A percentile compares a stretch with the other conserved stretches of the same genome.
phyloP scores from a whole-genome alignment of 1,140 invertebrate genomes.

The Brachionus koreanus region DNA sequence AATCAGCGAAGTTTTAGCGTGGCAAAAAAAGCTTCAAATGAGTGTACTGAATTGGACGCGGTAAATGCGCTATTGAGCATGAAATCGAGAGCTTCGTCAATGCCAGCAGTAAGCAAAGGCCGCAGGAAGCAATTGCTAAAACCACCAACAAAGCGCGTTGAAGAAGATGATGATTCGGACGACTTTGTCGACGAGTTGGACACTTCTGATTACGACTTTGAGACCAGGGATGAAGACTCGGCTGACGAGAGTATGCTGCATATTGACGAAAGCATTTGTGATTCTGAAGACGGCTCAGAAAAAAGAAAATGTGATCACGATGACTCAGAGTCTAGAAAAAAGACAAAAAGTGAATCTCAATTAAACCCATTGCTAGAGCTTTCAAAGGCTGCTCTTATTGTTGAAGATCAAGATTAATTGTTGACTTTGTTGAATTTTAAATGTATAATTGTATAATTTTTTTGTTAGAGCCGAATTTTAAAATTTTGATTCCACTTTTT shows the following conservation, averaged over 20 bases:
- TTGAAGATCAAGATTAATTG: constrained; percentile 25
- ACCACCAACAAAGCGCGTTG: not conserved
- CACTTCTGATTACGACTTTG: not conserved
- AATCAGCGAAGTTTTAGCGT: not conserved
- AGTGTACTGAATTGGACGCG: constrained; percentile 10
- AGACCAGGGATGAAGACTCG: not conserved
- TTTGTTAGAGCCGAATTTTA: constrained; percentile 5
- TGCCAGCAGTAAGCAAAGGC: not conserved
- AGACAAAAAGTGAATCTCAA: not conserved
- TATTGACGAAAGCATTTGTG: constrained; percentile 5
- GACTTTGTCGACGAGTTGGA: not conserved
- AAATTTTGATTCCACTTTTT: constrained; percentile 10
- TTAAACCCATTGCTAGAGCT: not conserved
- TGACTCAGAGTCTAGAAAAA: not conserved
- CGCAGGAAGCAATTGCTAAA: constrained; percentile 11
- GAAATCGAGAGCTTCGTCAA: constrained; percentile 24
- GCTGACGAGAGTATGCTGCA: not conserved
- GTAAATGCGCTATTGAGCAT: constrained; percentile 34
- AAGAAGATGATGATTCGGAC: not conserved
- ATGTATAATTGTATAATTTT: constrained; percentile 14
- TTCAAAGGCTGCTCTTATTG: not conserved
- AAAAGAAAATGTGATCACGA: not conserved
- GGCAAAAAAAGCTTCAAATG: not conserved
- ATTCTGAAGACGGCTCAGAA: not conserved
- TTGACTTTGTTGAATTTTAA: not conserved